phyloP scores from a whole-genome alignment of 2,797 vertebrate species.

The Lates japonicus region DNA sequence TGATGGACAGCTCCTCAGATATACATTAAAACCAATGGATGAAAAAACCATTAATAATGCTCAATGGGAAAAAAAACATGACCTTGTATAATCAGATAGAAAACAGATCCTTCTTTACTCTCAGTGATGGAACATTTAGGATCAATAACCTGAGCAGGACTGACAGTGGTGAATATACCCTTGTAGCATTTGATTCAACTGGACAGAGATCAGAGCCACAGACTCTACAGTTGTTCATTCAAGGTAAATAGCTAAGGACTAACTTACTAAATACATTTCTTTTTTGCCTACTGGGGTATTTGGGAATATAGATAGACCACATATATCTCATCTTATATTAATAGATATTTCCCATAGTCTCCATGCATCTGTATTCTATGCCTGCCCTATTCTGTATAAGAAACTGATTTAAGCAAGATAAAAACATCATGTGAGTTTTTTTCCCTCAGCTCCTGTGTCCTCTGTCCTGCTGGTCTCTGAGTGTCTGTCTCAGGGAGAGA shows the following conservation, averaged over 20 bases:
- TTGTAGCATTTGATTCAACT: fast-evolving
- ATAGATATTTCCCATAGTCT: background rate
- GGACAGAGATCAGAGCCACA: fast-evolving
- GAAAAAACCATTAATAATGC: no score
- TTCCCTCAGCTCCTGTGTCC: slow-evolving; percentile 68
- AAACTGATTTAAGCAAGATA: background rate
- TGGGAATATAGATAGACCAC: background rate
- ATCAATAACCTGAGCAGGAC: slow-evolving; percentile 36
- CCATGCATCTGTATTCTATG: background rate
- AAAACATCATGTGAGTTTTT: background rate
- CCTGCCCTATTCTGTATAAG: background rate
- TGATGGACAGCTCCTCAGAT: slow-evolving; percentile 4
- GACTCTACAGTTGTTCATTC: slow-evolving; percentile 47
- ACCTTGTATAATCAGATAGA: fast-evolving
- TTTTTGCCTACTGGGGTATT: background rate
- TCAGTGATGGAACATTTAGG: slow-evolving; percentile 41
- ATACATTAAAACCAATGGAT: fast-evolving
- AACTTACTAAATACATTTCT: no score
- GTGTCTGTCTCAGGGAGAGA: slow-evolving; percentile 69
- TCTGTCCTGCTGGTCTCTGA: slow-evolving; percentile 37
- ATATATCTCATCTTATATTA: background rate
- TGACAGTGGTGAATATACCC: slow-evolving; percentile 45
- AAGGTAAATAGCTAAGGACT: slow-evolving; percentile 70
- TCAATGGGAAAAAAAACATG: fast-evolving
- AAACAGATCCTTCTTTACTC: slow-evolving; percentile 39